Conservation (phyloP, 1,140 invertebrate genomes). For the Tetraneura akinire region DNA sequence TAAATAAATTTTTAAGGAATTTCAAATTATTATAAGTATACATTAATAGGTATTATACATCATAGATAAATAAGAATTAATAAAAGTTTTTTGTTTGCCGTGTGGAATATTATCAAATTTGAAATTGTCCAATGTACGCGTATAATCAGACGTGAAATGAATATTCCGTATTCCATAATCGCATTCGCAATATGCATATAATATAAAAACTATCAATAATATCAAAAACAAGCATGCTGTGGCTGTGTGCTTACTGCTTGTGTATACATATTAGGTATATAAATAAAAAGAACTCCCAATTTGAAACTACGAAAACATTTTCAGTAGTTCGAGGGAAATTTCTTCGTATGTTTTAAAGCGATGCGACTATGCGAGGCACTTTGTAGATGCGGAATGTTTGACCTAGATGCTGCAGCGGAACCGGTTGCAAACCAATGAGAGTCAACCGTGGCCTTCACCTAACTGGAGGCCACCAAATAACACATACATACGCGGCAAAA, state of each 20-base stretch:
- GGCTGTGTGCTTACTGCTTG: no score
- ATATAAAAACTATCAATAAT: not conserved
- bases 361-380: constrained; percentile 11
- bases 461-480: constrained; percentile 41
- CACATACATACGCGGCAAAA: not conserved
- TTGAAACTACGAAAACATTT: constrained; percentile 1
- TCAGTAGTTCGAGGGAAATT: constrained; percentile 27
- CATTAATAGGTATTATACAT: no score
- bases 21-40: no score
- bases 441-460: constrained; percentile 49
- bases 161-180: no score
- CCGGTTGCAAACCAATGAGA: constrained; percentile 51
- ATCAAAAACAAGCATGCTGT: not conserved
- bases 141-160: constrained; percentile 25
- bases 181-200: not conserved
- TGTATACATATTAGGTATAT: not conserved
- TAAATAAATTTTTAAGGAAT: no score
- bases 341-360: not conserved
- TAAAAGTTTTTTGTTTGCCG: no score
- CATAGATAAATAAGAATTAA: no score
- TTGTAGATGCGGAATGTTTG: constrained; percentile 38
- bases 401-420: constrained; percentile 46
- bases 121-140: not conserved
- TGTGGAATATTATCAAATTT: no score
- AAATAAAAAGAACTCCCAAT: constrained; percentile 6